A percentile compares a stretch with the other conserved stretches of the same genome.
Conservation (phyloP, 1,140 invertebrate species). For the Drosophila quadrilineata region DNA sequence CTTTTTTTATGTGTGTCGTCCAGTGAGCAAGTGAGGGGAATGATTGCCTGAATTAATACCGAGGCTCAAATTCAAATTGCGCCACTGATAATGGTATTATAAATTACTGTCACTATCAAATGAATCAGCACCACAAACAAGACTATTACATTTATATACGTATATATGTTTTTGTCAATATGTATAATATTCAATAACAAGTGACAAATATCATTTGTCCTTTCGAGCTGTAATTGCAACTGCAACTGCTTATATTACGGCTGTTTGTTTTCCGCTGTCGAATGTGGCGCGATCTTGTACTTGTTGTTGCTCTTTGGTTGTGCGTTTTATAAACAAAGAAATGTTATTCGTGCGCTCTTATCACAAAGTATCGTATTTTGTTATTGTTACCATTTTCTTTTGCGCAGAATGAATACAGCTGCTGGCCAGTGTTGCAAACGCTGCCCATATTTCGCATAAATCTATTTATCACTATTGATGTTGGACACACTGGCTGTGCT, state of each 20-base stretch:
- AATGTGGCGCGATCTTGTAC: constrained; percentile 6
- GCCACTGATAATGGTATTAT: constrained; percentile 40
- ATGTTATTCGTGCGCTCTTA: constrained; percentile 22
- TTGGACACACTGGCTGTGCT: not conserved
- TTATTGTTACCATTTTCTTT: constrained; percentile 29
- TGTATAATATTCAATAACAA: not conserved
- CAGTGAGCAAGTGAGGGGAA: not conserved
- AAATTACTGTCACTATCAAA: constrained; percentile 28
- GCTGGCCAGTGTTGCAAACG: constrained; percentile 2
- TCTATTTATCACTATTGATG: not conserved
- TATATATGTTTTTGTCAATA: not conserved
- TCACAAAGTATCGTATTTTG: constrained; percentile 19
- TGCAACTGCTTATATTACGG: not conserved
- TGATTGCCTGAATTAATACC: not conserved
- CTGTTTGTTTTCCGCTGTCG: constrained; percentile 2
- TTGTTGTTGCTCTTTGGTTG: constrained; percentile 21
- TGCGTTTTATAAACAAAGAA: constrained; percentile 30
- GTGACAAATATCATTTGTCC: constrained; percentile 26
- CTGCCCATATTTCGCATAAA: not conserved
- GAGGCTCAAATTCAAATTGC: constrained; percentile 13
- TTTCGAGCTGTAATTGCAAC: constrained; percentile 20
- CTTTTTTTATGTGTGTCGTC: constrained; percentile 21
- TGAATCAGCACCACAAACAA: constrained; percentile 38
- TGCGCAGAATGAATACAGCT: constrained; percentile 20
- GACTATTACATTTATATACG: constrained; percentile 8